phyloP scores from a whole-genome alignment of 1,140 invertebrate genomes.

The Ooceraea biroi region DNA sequence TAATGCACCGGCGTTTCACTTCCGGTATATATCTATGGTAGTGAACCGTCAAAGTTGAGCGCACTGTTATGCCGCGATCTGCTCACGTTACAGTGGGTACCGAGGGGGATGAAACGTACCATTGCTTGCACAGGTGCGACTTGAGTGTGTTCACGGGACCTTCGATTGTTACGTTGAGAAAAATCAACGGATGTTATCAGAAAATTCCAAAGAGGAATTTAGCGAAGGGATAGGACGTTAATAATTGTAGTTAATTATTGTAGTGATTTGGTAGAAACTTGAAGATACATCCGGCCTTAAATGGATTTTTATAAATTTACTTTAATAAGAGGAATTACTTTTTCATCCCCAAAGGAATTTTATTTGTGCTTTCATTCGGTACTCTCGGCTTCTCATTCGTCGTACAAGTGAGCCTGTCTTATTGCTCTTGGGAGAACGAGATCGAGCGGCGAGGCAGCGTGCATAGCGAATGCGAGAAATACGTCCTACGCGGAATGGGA shows the following conservation, averaged over 20 bases:
- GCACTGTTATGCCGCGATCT: slow-evolving; percentile 35
- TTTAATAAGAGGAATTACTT: background rate
- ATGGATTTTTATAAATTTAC: slow-evolving; percentile 2
- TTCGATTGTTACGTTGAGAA: background rate
- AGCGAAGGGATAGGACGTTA: background rate
- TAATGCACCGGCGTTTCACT: slow-evolving; percentile 56
- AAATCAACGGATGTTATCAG: background rate
- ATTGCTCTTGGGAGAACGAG: slow-evolving; percentile 49
- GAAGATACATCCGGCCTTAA: background rate
- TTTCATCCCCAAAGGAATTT: slow-evolving; percentile 3
- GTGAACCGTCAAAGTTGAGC: slow-evolving; percentile 31
- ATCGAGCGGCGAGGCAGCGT: slow-evolving; percentile 33
- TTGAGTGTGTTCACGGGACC: background rate
- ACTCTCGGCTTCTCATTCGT: slow-evolving; percentile 48
- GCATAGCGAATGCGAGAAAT: slow-evolving; percentile 53
- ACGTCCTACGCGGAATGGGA: slow-evolving; percentile 50
- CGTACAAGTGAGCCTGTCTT: slow-evolving; percentile 41
- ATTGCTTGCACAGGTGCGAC: background rate
- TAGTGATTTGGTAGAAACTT: background rate
- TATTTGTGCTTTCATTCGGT: slow-evolving; percentile 32
- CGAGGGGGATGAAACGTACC: slow-evolving; percentile 21
- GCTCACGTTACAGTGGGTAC: slow-evolving; percentile 30
- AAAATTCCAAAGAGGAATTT: slow-evolving; percentile 8
- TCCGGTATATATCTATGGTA: slow-evolving; percentile 11
- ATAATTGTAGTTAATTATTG: slow-evolving; percentile 10